These are phyloP conservation scores for Mesorhabditis belari DNA, from an alignment of 2,888 invertebrate genomes.

Conservation along the genomic window DNA sequence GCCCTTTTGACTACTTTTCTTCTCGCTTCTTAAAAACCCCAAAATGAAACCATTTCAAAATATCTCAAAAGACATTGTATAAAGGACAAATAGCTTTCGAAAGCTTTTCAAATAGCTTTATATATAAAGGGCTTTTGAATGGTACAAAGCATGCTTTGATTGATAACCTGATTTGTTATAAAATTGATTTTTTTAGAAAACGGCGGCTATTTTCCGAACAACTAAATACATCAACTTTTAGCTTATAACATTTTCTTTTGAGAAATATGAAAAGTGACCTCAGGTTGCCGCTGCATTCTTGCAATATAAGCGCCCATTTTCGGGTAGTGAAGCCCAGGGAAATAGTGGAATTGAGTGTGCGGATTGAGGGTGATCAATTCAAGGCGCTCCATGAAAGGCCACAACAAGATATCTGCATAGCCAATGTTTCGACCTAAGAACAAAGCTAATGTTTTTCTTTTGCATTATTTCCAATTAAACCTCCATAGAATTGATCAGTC, in stretches of 20 bases:
- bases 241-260: neutral
- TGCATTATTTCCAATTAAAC: slow-evolving; percentile 1
- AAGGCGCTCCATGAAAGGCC: slow-evolving; percentile 42
- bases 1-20: no score
- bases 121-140: no score
- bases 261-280: slow-evolving; percentile 11
- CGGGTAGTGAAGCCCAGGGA: slow-evolving; percentile 36
- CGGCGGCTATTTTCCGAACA: no score
- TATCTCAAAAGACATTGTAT: no score
- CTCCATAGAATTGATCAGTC: slow-evolving; percentile 36
- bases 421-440: slow-evolving; percentile 25
- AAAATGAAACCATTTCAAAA: no score
- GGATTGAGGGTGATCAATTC: slow-evolving; percentile 30
- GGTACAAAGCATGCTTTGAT: neutral
- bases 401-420: slow-evolving; percentile 36
- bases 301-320: slow-evolving; percentile 42
- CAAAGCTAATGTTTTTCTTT: neutral
- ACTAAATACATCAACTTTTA: neutral
- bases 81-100: no score
- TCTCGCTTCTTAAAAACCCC: no score
- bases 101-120: no score
- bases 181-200: neutral
- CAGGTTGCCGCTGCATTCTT: slow-evolving; percentile 37
- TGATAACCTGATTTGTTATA: neutral
- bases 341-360: slow-evolving; percentile 23